Evolutionary conservation across 2,888 invertebrate genomes (phyloP), one percentile per base, ranked within the genome.

Genomic region (Anoncus sp.): DNA sequence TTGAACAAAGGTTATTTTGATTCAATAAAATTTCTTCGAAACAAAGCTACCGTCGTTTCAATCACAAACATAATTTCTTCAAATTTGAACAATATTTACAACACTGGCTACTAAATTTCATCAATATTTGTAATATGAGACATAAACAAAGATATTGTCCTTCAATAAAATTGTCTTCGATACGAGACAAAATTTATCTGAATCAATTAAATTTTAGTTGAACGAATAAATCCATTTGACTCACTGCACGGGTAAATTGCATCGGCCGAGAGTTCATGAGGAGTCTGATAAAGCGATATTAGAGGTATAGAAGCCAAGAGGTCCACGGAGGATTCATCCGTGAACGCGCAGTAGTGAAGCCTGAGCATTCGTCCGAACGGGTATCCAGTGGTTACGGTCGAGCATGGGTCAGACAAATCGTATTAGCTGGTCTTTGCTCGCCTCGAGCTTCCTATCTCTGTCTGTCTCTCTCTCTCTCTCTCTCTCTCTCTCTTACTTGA

Each of bases 341-440:
- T 9, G 20, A 31, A 12, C 31, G 20, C 14, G 12, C 31, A 38
- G 45, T 38, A 16, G 6, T 12, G 20, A 18, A 47, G 47, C 47
- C 47, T 16, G 47, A 51, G 24, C 10, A 12, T 31, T 53, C n/a
- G 27, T n/a, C 16, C 53, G 31, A 22, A 40, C 12, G 7, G 20
- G 20, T 45, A 45, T 10, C 31, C 9, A 67, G 67, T 67, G 31
- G 67, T 67, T 31, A 43, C n/a, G 20, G 67, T 31, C 55, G n/a
- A 20, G n/a, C 14, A 55, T 67, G 24, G 67, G 55, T 55, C 55
- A 67, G 55, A 55, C 67, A 55, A 67, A 55, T 31, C 20, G 67
- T 31, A 43, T 66, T 43, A 53, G 18, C 43, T 27, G 10, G 7
- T 55, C 55, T 43, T 40, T 40, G 51, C 24, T 53, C 12, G 47